Evolutionary conservation across 2,113 vertebrate species (phyloP).

Genomic region (Peromyscus leucopus): DNA sequence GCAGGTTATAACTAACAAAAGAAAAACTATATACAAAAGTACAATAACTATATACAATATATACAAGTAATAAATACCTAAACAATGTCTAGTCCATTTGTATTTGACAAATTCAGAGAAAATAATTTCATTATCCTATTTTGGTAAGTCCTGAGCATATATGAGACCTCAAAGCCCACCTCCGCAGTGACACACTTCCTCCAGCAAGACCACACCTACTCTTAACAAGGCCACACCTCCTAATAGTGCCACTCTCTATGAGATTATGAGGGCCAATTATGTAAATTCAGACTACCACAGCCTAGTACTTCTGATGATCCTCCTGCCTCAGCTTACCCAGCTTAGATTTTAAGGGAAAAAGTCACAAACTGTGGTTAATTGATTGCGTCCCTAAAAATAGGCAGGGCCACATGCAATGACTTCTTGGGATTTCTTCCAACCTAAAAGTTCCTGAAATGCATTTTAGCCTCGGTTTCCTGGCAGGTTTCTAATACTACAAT

Average conservation of each 20-base stretch:
- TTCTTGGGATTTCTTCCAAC: conserved; percentile 36
- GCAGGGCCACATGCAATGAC: neutral
- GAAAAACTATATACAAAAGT: too few relatives aligned
- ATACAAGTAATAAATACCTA: too few relatives aligned
- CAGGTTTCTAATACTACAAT: conserved; percentile 49
- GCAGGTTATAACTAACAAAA: too few relatives aligned
- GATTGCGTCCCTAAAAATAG: neutral
- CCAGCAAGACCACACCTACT: neutral
- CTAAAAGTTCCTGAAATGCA: conserved; percentile 52
- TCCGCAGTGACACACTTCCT: neutral
- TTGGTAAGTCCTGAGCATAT: neutral
- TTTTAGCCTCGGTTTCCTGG: neutral
- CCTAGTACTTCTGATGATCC: neutral
- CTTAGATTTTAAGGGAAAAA: neutral
- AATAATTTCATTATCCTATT: too few relatives aligned
- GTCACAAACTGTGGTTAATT: neutral
- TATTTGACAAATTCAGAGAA: too few relatives aligned
- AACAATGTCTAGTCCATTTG: too few relatives aligned
- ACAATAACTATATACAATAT: too few relatives aligned
- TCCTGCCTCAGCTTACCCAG: neutral
- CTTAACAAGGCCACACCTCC: neutral
- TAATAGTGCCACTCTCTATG: neutral
- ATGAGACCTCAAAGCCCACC: neutral
- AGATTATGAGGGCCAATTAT: neutral
- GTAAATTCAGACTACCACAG: neutral